These are phyloP conservation scores for Natator depressus DNA, from an alignment of 2,113 vertebrate species.

Conservation along the genomic window DNA sequence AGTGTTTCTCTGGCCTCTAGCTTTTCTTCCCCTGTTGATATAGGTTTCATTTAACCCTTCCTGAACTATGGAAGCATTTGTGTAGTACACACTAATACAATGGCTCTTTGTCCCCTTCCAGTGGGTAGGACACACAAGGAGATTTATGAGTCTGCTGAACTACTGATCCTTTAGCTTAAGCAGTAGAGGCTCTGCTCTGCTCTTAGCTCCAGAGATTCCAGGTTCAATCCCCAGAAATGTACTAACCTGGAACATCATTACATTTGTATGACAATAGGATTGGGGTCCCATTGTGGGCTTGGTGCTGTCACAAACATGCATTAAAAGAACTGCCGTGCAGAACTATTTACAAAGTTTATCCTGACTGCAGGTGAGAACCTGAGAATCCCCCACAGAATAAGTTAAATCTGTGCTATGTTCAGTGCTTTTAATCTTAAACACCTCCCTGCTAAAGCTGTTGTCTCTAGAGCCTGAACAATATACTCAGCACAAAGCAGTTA, in stretches of 20 bases:
- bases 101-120: not conserved
- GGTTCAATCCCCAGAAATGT: not conserved
- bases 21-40: not conserved
- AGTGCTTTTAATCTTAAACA: not conserved
- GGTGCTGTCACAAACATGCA: not conserved
- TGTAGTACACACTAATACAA: not conserved
- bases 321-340: not conserved
- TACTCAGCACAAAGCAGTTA: not conserved
- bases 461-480: not conserved
- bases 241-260: not conserved
- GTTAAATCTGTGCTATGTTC: not conserved
- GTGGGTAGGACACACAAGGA: not conserved
- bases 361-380: not conserved
- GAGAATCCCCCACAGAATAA: not conserved
- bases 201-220: not conserved
- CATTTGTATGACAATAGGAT: not conserved
- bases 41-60: not conserved
- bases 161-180: not conserved
- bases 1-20: not conserved
- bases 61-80: not conserved
- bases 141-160: not conserved
- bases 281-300: not conserved
- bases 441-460: not conserved
- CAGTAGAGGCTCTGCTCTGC: not conserved
- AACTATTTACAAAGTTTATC: not conserved